A percentile compares a stretch with the other conserved stretches of the same genome.
These are phyloP conservation scores for human (Homo sapiens) DNA, from an alignment of 2,113 vertebrate genomes.

Conservation along the genomic window GRCh38 chr7:129223501-129224000, in stretches of 20 bases:
- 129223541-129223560: conserved; percentile 14
- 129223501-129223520: background rate
- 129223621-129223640: background rate
- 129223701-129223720: background rate
- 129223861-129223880: background rate
- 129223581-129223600: conserved; percentile 62
- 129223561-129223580: background rate
- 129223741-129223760: background rate
- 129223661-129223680: background rate
- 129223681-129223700: background rate
- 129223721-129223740: background rate
- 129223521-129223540: background rate
- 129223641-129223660: background rate
- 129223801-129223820: no score
- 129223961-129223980: background rate
- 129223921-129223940: background rate
- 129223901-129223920: background rate
- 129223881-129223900: background rate
- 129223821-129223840: no score
- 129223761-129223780: background rate
- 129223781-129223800: background rate
- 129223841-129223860: background rate
- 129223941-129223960: background rate
- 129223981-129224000: background rate
- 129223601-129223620: conserved; percentile 47